These are phyloP conservation scores for Ophion obscuratus DNA, from an alignment of 2,888 invertebrate species.

Conservation along the genomic window DNA sequence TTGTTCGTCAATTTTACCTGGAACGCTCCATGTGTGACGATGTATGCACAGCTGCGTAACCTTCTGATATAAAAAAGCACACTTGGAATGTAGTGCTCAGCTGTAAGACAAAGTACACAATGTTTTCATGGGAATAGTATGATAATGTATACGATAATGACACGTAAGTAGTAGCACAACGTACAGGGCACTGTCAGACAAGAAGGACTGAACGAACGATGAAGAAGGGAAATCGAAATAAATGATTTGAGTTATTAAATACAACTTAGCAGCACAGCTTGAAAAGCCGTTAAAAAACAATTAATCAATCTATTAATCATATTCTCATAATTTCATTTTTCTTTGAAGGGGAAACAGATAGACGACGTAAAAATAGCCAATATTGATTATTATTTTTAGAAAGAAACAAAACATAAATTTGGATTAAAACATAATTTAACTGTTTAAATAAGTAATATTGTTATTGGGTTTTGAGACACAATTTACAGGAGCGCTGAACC, in stretches of 20 bases:
- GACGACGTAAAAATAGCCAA: too few relatives aligned
- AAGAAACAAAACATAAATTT: too few relatives aligned
- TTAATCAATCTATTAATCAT: neutral
- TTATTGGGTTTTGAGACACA: too few relatives aligned
- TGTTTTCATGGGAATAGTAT: neutral
- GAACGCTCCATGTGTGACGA: neutral
- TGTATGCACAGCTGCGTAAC: slow-evolving; percentile 24
- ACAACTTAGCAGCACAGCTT: too few relatives aligned
- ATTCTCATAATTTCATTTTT: too few relatives aligned
- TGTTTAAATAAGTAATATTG: too few relatives aligned
- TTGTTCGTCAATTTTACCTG: neutral
- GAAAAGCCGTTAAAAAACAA: neutral
- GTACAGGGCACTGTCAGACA: too few relatives aligned
- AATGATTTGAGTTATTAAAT: neutral
- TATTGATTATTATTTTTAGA: too few relatives aligned
- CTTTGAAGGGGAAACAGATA: too few relatives aligned
- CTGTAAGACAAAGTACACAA: neutral
- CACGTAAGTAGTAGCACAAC: neutral
- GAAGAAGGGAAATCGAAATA: neutral
- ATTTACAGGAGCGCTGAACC: too few relatives aligned
- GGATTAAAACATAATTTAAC: too few relatives aligned
- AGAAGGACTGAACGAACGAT: neutral
- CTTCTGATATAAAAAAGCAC: neutral
- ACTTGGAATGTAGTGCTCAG: neutral
- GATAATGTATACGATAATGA: neutral